Evolutionary conservation across 2,113 vertebrate species (phyloP), one percentile per base, ranked within the genome.

Genomic region (Alouatta palliata): DNA sequence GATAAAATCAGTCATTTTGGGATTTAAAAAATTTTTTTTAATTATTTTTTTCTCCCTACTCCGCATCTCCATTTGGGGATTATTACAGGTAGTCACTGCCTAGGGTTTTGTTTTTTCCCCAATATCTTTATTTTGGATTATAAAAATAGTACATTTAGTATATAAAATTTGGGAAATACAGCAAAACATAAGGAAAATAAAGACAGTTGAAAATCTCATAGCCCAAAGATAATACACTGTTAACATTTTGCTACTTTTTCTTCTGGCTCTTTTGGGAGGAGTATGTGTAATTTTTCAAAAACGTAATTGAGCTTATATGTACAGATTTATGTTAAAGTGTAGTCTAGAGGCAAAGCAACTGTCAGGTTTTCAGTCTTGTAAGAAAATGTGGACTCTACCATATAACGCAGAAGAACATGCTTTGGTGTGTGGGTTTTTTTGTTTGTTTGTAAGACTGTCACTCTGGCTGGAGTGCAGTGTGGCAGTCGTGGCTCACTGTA

Each of bases 151-250:
- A 54, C 37, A 49, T 56, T 96, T 20, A 40, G 5, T 68, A 14
- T 52, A 43, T 58, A 80, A 81, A n/a, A 83, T 91, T 94, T 82
- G 52, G 71, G 37, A 77, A 91, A 20, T 68, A 68, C 14, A 66
- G n/a, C 61, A 91, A 91, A 87, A 20, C 19, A 43, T 76, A 80
- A 93, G 83, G 73, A 90, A 89, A 83, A 92, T n/a, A 64, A 85
- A 94, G n/a, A 76, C 8, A 89, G 37, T n/a, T 13, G 75, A 45
- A 71, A 86, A 49, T 92, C 49, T 73, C 66, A 54, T 66, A 71
- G 71, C 20, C 54, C 71, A 45, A 17, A 68, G 52, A 76, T 80
- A 92, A 80, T 35, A 30, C 19, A 19, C 9, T 66, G 0, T 82
- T 64, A 27, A 86, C 56, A 71, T 87, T 92, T 75, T 52, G n/a